Evolutionary conservation across 2,797 vertebrate species (phyloP).

Genomic region (Crocidura indochinensis): DNA sequence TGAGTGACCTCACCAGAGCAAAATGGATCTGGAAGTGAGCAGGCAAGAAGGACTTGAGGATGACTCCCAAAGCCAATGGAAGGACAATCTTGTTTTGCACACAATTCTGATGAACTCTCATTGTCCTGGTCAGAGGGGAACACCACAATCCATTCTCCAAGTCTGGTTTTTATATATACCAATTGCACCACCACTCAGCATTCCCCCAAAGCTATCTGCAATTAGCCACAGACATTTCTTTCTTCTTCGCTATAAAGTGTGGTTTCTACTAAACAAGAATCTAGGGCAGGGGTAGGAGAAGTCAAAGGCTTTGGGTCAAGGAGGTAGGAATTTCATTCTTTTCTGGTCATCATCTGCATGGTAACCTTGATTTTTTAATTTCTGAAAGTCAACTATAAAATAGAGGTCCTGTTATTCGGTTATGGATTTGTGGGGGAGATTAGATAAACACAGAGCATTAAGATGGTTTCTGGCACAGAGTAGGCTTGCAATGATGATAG

Average conservation of each 20-base stretch:
- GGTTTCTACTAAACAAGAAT: not conserved
- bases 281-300: not conserved
- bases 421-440: too few relatives aligned
- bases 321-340: not conserved
- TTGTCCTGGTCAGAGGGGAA: not conserved
- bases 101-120: not conserved
- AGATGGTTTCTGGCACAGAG: not conserved
- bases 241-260: not conserved
- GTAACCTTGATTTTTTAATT: not conserved
- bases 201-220: not conserved
- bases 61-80: not conserved
- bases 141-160: not conserved
- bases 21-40: not conserved
- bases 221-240: not conserved
- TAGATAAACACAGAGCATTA: not conserved
- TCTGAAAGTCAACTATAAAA: slow-evolving; percentile 17
- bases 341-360: not conserved
- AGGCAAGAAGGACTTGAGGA: not conserved
- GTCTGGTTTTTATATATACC: not conserved
- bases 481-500: not conserved
- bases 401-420: not conserved
- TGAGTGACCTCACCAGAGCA: not conserved
- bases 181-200: not conserved
- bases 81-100: not conserved
- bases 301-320: not conserved